These are phyloP conservation scores for Columbina picui DNA, from an alignment of 2,113 vertebrate genomes.

Conservation along the genomic window DNA sequence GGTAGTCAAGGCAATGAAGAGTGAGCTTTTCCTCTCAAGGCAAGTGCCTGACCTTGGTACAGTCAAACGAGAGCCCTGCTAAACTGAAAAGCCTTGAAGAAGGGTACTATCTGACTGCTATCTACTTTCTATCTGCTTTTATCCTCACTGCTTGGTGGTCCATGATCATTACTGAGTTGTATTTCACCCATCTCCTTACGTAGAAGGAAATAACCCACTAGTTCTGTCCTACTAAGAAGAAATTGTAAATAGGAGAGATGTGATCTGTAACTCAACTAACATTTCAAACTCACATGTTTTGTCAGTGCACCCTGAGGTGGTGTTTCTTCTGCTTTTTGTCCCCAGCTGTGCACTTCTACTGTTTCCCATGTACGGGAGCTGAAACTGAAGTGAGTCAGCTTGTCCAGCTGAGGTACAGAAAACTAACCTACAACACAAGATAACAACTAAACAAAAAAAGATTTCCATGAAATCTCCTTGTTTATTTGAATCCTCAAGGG, in stretches of 20 bases:
- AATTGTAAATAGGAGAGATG: background rate
- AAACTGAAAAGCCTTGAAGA: background rate
- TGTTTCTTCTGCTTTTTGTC: background rate
- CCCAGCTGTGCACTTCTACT: background rate
- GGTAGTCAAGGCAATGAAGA: background rate
- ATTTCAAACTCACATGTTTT: background rate
- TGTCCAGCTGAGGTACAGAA: background rate
- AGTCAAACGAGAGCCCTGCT: background rate
- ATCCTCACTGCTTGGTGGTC: background rate
- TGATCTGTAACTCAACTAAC: background rate
- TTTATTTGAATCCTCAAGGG: background rate
- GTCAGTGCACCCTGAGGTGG: background rate
- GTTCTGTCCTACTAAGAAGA: background rate
- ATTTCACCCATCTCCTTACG: background rate
- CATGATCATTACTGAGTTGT: background rate
- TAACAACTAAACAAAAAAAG: background rate
- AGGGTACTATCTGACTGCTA: background rate
- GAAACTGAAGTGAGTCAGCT: background rate
- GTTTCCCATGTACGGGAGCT: background rate
- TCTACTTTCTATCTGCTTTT: background rate
- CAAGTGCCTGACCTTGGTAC: background rate
- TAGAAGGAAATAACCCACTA: background rate
- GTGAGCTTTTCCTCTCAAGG: background rate
- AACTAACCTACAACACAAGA: accelerated
- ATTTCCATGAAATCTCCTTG: background rate